A percentile compares a stretch with the other conserved stretches of the same genome.
phyloP scores from a whole-genome alignment of 2,888 invertebrate species.

The Conchocele bisecta region DNA sequence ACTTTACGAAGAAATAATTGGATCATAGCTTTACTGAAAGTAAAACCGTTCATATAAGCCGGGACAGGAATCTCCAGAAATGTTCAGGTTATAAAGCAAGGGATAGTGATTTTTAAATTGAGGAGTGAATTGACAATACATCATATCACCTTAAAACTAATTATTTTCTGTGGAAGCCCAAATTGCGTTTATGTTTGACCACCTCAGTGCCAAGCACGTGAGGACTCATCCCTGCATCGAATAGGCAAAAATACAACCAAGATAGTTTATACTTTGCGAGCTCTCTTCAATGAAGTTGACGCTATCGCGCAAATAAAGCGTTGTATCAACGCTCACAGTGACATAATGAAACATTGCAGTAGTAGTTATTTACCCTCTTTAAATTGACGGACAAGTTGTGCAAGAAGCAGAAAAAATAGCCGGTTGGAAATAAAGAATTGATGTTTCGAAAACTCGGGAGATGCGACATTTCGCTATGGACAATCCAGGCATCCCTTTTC shows the following conservation, averaged over 20 bases:
- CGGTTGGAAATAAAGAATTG: slow-evolving; percentile 14
- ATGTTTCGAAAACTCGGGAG: slow-evolving; percentile 25
- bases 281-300: slow-evolving; percentile 19
- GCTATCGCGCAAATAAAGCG: slow-evolving; percentile 20
- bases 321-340: slow-evolving; percentile 26
- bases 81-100: slow-evolving; percentile 8
- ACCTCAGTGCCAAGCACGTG: slow-evolving; percentile 22
- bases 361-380: slow-evolving; percentile 20
- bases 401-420: neutral
- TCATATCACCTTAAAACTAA: slow-evolving; percentile 14
- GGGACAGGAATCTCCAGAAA: slow-evolving; percentile 24
- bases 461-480: slow-evolving; percentile 12
- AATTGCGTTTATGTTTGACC: slow-evolving; percentile 16
- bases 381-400: slow-evolving; percentile 20
- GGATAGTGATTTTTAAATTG: slow-evolving; percentile 1
- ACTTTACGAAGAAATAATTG: too few relatives aligned
- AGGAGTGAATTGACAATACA: slow-evolving; percentile 22
- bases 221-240: slow-evolving; percentile 6
- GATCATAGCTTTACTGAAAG: too few relatives aligned
- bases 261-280: slow-evolving; percentile 10
- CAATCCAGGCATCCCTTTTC: slow-evolving; percentile 8
- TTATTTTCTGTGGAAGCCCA: slow-evolving; percentile 8
- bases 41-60: slow-evolving; percentile 11
- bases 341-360: slow-evolving; percentile 23
- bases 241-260: slow-evolving; percentile 16